These are phyloP conservation scores for Orientallactaga sibirica DNA, from an alignment of 2,797 vertebrate genomes.

Conservation along the genomic window DNA sequence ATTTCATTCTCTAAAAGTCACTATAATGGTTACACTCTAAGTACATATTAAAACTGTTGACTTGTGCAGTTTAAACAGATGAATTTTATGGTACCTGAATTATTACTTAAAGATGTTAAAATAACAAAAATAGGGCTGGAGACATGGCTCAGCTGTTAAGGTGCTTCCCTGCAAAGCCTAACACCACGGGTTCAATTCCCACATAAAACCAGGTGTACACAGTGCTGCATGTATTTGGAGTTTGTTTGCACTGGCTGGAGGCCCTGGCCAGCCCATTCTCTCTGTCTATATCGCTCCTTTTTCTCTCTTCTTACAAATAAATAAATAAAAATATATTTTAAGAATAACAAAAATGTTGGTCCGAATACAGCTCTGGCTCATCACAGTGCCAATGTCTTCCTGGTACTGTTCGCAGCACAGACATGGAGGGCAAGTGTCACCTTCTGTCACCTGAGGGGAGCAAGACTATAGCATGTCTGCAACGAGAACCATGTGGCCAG, in stretches of 20 bases:
- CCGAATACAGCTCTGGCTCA: background rate
- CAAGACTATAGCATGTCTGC: background rate
- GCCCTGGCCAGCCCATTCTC: too few relatives aligned
- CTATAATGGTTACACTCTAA: background rate
- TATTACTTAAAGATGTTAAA: slow-evolving; percentile 10
- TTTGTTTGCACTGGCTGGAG: too few relatives aligned
- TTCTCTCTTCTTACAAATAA: too few relatives aligned
- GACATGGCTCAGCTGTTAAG: background rate
- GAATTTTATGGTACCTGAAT: slow-evolving; percentile 3
- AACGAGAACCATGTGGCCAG: slow-evolving; percentile 23
- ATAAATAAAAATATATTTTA: too few relatives aligned
- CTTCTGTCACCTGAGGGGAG: background rate
- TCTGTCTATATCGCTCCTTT: too few relatives aligned
- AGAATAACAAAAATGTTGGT: background rate
- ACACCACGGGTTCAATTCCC: too few relatives aligned
- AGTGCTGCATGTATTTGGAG: too few relatives aligned
- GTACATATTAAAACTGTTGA: background rate
- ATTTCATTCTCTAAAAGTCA: slow-evolving; percentile 36
- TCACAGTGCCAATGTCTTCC: background rate
- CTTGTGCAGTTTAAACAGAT: background rate
- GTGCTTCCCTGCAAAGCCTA: too few relatives aligned
- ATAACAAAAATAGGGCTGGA: background rate
- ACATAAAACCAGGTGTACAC: too few relatives aligned
- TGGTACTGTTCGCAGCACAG: background rate
- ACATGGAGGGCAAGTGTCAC: background rate